phyloP scores from a whole-genome alignment of 2,797 vertebrate species.

The Gallinago stenura region DNA sequence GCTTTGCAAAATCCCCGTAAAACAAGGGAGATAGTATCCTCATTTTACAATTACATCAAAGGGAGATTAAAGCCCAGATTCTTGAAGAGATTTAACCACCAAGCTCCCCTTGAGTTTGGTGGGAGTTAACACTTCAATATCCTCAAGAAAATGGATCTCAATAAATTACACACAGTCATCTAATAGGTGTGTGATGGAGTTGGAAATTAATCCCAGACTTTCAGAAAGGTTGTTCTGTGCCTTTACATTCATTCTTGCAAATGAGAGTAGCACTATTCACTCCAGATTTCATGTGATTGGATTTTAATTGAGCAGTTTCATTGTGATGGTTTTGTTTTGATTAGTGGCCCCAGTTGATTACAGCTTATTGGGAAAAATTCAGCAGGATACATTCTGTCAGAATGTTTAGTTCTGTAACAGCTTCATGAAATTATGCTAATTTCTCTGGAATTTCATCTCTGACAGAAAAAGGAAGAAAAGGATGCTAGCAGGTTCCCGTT shows the following conservation, averaged over 20 bases:
- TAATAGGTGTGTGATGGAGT: not conserved
- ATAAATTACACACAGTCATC: not conserved
- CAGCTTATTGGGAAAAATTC: not conserved
- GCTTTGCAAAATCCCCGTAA: not conserved
- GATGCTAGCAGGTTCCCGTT: conserved; percentile 18
- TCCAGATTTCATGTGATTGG: not conserved
- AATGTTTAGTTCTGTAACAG: not conserved
- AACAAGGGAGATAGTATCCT: not conserved
- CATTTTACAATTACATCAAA: not conserved
- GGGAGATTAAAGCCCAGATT: not conserved
- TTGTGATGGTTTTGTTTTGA: not conserved
- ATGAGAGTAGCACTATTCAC: not conserved
- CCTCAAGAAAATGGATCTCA: not conserved
- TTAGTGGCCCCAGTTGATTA: not conserved
- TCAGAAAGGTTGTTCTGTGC: not conserved
- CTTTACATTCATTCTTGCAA: not conserved
- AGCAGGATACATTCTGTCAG: not conserved
- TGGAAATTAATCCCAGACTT: not conserved
- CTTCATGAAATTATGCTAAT: not conserved
- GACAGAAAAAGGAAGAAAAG: conserved; percentile 6
- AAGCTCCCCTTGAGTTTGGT: not conserved
- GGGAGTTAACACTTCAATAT: not conserved
- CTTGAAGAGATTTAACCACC: not conserved
- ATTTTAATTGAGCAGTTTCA: not conserved
- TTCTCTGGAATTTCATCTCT: conserved; percentile 33